Percentiles rank a stretch among this genome's conserved stretches.
phyloP scores from a whole-genome alignment of 2,797 vertebrate genomes.

The Loriculus beryllinus region DNA sequence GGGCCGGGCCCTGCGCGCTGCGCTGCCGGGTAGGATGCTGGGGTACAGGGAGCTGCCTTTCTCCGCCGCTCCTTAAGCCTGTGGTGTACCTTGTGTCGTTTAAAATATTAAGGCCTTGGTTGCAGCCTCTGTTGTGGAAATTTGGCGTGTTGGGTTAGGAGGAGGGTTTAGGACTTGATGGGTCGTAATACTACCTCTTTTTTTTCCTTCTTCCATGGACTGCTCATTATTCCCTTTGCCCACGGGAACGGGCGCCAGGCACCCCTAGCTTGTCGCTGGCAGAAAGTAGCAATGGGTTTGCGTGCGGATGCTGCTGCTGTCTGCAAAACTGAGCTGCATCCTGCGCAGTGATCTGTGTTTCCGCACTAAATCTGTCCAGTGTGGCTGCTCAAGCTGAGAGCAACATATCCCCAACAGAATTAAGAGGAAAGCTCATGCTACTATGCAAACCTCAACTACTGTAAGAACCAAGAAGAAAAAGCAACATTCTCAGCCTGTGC shows the following conservation, averaged over 20 bases:
- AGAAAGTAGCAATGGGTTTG: background rate
- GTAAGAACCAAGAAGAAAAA: background rate
- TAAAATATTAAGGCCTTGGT: background rate
- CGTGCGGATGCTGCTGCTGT: background rate
- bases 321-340: background rate
- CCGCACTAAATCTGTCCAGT: background rate
- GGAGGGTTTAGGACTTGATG: background rate
- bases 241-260: background rate
- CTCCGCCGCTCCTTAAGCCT: background rate
- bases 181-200: background rate
- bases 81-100: background rate
- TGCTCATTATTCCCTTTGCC: too few relatives aligned
- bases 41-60: background rate
- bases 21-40: background rate
- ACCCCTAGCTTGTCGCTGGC: rapidly evolving
- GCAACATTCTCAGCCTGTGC: background rate
- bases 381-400: background rate
- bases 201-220: rapidly evolving
- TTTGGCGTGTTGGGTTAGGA: background rate
- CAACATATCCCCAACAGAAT: background rate
- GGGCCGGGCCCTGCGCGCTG: background rate
- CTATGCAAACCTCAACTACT: background rate
- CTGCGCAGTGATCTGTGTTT: background rate
- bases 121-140: background rate
- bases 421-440: background rate